Evolutionary conservation across 2,113 vertebrate species (phyloP).

Genomic region (Mus spicilegus): DNA sequence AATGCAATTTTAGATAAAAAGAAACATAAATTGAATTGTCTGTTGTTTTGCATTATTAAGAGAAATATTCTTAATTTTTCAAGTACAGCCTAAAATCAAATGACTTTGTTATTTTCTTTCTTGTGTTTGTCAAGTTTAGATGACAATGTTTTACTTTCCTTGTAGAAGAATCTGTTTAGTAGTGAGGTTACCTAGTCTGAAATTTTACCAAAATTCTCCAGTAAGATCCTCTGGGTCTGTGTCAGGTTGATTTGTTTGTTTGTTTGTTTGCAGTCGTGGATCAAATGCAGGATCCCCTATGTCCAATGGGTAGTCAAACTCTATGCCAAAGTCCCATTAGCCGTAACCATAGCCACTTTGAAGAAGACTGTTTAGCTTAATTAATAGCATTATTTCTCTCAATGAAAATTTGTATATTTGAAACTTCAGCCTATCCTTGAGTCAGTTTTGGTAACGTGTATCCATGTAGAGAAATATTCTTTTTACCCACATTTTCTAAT

Average conservation of each 20-base stretch:
- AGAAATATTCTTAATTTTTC: not conserved
- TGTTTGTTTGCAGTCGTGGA: not conserved
- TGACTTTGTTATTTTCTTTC: not conserved
- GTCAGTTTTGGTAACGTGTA: not conserved
- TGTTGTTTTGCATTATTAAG: not conserved
- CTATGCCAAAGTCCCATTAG: not conserved
- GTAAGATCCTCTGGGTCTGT: not conserved
- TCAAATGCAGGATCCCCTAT: not conserved
- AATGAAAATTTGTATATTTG: not conserved
- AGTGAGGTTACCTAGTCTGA: not conserved
- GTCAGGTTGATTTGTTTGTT: not conserved
- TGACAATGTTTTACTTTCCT: not conserved
- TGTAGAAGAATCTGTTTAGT: not conserved
- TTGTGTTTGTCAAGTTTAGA: not conserved
- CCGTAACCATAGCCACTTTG: no score
- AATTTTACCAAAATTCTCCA: not conserved
- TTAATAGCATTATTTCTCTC: not conserved
- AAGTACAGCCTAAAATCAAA: not conserved
- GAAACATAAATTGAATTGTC: not conserved
- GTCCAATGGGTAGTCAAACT: not conserved
- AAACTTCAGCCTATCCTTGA: not conserved
- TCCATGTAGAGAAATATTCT: not conserved
- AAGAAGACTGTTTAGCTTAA: not conserved
- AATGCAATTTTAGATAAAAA: not conserved
- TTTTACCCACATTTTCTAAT: not conserved